Percentiles rank a stretch among this genome's conserved stretches.
Evolutionary conservation across 2,888 invertebrate genomes (phyloP).

Genomic region (Drosophila fulvimacula): DNA sequence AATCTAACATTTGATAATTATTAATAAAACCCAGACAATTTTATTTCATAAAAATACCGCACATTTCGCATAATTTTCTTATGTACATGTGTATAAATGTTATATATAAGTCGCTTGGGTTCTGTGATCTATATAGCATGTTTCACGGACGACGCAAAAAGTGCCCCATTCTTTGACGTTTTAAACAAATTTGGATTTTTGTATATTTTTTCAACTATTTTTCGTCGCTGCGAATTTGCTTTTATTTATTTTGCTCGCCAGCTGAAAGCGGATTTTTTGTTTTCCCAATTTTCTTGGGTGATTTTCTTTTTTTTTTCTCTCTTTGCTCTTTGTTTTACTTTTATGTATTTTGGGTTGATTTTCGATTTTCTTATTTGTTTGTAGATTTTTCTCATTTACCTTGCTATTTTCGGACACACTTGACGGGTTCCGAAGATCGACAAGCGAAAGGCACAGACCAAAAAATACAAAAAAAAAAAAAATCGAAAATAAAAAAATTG

Average conservation of each 20-base stretch:
- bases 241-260: slow-evolving; percentile 68
- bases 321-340: slow-evolving; percentile 7
- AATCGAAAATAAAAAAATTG: slow-evolving; percentile 41
- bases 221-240: slow-evolving; percentile 41
- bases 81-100: neutral
- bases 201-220: slow-evolving; percentile 46
- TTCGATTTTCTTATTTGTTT: slow-evolving; percentile 46
- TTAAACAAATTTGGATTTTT: slow-evolving; percentile 57
- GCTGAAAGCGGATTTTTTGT: slow-evolving; percentile 56
- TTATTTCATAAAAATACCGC: slow-evolving; percentile 42
- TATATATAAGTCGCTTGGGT: slow-evolving; percentile 11
- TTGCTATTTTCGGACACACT: slow-evolving; percentile 78
- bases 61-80: slow-evolving; percentile 9
- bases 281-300: slow-evolving; percentile 34
- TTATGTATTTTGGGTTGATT: slow-evolving; percentile 32
- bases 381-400: slow-evolving; percentile 66
- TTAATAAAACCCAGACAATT: slow-evolving; percentile 25
- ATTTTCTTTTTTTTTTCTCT: no score
- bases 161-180: slow-evolving; percentile 66
- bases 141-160: slow-evolving; percentile 68
- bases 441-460: slow-evolving; percentile 61
- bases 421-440: slow-evolving; percentile 74
- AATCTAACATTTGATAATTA: slow-evolving; percentile 22
- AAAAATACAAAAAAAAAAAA: slow-evolving; percentile 10
- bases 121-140: slow-evolving; percentile 35